These are phyloP conservation scores for Drosophila neutralis DNA, from an alignment of 2,888 invertebrate genomes.

Conservation along the genomic window DNA sequence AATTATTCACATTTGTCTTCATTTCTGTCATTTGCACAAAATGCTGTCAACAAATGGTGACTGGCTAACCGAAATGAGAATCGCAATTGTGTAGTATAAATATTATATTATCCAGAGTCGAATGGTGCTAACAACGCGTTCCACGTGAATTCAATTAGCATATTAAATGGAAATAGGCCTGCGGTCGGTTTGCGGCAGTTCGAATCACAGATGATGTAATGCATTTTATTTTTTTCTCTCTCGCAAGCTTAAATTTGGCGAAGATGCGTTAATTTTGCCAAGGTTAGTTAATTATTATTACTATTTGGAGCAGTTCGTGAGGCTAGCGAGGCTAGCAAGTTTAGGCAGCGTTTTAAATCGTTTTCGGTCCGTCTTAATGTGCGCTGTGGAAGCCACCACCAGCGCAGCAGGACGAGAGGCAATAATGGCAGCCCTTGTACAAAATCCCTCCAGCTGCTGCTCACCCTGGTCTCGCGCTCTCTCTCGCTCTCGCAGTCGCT, in stretches of 20 bases:
- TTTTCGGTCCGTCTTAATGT: constrained; percentile 12
- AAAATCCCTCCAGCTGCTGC: constrained; percentile 49
- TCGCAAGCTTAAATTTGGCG: constrained; percentile 67
- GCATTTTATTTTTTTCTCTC: constrained; percentile 26
- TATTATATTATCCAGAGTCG: constrained; percentile 33
- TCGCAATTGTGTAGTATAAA: constrained; percentile 22
- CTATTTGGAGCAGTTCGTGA: constrained; percentile 58
- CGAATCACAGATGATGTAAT: constrained; percentile 62
- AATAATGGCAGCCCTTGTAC: constrained; percentile 49
- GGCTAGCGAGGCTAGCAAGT: constrained; percentile 4
- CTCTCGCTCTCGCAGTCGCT: constrained; percentile 11
- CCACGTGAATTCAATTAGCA: constrained; percentile 79
- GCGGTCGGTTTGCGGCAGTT: constrained; percentile 1
- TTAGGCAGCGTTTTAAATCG: constrained; percentile 23
- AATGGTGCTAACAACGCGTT: constrained; percentile 57
- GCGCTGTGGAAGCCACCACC: constrained; percentile 42
- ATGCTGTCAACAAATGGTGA: constrained; percentile 9
- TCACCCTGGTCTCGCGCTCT: constrained; percentile 30
- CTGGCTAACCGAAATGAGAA: constrained; percentile 4
- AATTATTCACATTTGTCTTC: neutral
- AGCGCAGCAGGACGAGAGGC: constrained; percentile 13
- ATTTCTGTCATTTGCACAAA: constrained; percentile 5
- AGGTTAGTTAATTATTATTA: constrained; percentile 55
- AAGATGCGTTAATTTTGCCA: constrained; percentile 70
- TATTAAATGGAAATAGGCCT: constrained; percentile 36